phyloP scores from a whole-genome alignment of 2,113 vertebrate species.

The Rhombomys opimus region DNA sequence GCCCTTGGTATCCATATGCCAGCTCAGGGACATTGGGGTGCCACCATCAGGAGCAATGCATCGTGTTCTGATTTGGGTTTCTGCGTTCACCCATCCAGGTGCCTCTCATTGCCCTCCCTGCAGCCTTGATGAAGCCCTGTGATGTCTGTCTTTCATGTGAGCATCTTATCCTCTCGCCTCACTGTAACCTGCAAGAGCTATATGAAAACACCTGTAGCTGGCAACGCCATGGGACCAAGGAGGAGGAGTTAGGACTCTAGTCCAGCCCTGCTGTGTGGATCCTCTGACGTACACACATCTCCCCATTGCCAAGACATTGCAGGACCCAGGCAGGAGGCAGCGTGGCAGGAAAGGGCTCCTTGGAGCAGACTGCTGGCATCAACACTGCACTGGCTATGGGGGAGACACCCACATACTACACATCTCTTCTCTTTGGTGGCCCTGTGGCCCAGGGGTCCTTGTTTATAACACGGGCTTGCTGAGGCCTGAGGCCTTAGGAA shows the following conservation, averaged over 20 bases:
- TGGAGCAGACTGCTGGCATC: not conserved
- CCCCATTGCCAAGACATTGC: accelerated
- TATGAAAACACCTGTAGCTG: accelerated
- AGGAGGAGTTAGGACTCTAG: accelerated
- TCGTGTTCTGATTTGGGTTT: accelerated
- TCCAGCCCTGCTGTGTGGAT: not conserved
- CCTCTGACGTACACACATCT: not conserved
- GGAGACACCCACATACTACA: accelerated
- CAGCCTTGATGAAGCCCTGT: not conserved
- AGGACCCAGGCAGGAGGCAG: not conserved
- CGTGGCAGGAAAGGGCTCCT: not conserved
- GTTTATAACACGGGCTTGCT: not conserved
- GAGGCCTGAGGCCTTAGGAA: accelerated
- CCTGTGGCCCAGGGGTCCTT: not conserved
- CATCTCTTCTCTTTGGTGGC: not conserved
- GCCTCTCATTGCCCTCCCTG: not conserved
- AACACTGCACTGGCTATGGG: not conserved
- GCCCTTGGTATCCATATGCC: accelerated
- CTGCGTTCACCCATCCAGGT: too few species aligned
- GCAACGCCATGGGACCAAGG: accelerated
- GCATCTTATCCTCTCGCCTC: too few species aligned
- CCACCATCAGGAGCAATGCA: accelerated
- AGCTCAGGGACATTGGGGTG: accelerated
- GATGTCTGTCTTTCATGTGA: not conserved
- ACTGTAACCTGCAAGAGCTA: not conserved